Evolutionary conservation across 1,140 invertebrate species (phyloP).

Genomic region (Ips typographus): DNA sequence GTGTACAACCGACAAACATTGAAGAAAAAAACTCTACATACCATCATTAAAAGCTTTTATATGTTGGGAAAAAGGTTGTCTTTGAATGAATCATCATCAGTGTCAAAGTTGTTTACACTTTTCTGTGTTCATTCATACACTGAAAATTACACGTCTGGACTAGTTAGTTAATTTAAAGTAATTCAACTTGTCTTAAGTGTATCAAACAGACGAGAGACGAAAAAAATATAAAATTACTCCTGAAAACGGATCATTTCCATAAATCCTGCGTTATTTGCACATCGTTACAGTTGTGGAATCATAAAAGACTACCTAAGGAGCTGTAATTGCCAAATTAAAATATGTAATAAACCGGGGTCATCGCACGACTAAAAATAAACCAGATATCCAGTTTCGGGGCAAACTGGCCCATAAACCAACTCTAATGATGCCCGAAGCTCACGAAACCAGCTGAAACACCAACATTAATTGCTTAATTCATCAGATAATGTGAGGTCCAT

Average conservation of each 20-base stretch:
- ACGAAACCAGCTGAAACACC: constrained; percentile 43
- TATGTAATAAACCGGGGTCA: constrained; percentile 8
- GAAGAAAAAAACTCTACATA: constrained; percentile 17
- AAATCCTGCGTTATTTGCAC: no score
- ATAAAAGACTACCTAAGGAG: background rate
- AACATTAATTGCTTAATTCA: constrained; percentile 48
- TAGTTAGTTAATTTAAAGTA: no score
- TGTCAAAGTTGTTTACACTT: no score
- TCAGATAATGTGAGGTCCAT: constrained; percentile 44
- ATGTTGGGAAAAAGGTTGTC: constrained; percentile 14
- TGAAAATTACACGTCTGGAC: no score
- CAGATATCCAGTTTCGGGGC: constrained; percentile 15
- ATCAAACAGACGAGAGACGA: no score
- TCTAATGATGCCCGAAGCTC: constrained; percentile 44
- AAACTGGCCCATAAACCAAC: constrained; percentile 40
- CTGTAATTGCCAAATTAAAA: background rate
- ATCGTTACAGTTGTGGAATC: background rate
- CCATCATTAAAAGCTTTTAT: constrained; percentile 22
- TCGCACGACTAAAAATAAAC: constrained; percentile 21
- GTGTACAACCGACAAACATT: constrained; percentile 13
- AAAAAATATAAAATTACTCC: no score
- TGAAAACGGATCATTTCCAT: no score
- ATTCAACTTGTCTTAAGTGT: no score
- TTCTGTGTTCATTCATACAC: no score
- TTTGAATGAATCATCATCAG: background rate